Evolutionary conservation across 2,797 vertebrate species (phyloP).

Genomic region (Pseudomugil tenellus): DNA sequence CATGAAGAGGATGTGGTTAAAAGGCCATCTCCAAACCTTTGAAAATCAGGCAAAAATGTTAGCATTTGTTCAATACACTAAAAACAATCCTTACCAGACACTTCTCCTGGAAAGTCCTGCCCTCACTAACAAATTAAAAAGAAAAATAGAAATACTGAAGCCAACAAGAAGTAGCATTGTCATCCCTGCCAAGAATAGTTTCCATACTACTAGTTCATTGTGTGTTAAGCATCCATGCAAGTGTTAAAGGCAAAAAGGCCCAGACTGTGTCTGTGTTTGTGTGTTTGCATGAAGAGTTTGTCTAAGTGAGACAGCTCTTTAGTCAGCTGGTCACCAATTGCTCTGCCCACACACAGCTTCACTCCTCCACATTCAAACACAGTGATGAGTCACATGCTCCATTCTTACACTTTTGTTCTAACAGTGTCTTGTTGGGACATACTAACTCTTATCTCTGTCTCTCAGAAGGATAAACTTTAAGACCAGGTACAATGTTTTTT

Average conservation of each 20-base stretch:
- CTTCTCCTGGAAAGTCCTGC: not conserved
- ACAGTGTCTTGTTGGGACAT: constrained; percentile 73
- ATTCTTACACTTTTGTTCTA: constrained; percentile 83
- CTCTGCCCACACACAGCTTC: constrained; percentile 82
- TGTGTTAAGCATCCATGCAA: constrained; percentile 1
- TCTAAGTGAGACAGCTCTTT: constrained; percentile 69
- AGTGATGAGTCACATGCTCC: constrained; percentile 84
- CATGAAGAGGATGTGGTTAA: not conserved
- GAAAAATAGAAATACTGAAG: not conserved
- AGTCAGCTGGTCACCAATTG: constrained; percentile 80
- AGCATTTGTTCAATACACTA: too few species aligned
- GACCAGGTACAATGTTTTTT: constrained; percentile 9
- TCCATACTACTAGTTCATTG: not conserved
- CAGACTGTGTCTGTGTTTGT: constrained; percentile 11
- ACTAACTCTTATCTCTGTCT: constrained; percentile 61
- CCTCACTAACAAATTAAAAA: not conserved
- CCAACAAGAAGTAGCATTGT: not conserved
- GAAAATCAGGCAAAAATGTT: too few species aligned
- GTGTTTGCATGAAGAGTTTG: constrained; percentile 49
- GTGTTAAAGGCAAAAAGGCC: constrained; percentile 14
- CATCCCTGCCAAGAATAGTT: not conserved
- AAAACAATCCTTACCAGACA: too few species aligned
- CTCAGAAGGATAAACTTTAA: constrained; percentile 25
- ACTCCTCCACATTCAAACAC: constrained; percentile 83
- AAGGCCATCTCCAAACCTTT: too few species aligned